Percentiles rank a stretch among this genome's conserved stretches.
Evolutionary conservation across 2,113 vertebrate genomes (phyloP).

Genomic region (Megaceryle torquata): DNA sequence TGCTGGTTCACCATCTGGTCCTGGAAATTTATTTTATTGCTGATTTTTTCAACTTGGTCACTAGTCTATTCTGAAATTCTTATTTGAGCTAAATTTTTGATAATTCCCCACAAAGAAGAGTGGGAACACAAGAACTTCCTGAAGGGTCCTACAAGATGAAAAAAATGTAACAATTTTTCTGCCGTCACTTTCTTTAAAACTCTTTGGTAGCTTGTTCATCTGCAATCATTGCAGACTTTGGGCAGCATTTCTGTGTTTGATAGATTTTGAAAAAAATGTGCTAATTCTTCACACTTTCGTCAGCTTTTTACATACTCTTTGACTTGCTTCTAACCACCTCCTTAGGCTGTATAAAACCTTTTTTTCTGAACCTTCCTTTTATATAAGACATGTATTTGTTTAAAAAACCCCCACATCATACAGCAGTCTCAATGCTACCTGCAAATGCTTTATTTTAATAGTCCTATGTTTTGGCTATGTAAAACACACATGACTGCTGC

Average conservation of each 20-base stretch:
- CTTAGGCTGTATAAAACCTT: neutral
- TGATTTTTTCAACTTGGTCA: neutral
- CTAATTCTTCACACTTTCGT: neutral
- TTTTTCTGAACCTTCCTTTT: neutral
- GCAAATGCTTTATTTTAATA: neutral
- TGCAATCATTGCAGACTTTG: neutral
- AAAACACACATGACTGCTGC: neutral
- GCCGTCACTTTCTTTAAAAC: neutral
- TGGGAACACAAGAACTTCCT: neutral
- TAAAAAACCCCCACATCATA: neutral
- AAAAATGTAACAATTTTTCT: neutral
- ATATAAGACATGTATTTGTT: neutral
- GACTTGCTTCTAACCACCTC: neutral
- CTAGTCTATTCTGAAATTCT: neutral
- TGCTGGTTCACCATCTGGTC: neutral
- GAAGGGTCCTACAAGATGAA: neutral
- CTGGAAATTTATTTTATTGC: neutral
- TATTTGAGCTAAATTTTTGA: neutral
- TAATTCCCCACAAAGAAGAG: neutral
- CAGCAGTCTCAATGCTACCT: neutral
- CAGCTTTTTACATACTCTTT: neutral
- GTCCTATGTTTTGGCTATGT: neutral
- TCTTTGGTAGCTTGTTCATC: neutral
- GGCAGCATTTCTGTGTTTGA: neutral
- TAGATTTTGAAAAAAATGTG: neutral